These are phyloP conservation scores for Pachycephus smyrnensis DNA, from an alignment of 2,888 invertebrate species.

Conservation along the genomic window DNA sequence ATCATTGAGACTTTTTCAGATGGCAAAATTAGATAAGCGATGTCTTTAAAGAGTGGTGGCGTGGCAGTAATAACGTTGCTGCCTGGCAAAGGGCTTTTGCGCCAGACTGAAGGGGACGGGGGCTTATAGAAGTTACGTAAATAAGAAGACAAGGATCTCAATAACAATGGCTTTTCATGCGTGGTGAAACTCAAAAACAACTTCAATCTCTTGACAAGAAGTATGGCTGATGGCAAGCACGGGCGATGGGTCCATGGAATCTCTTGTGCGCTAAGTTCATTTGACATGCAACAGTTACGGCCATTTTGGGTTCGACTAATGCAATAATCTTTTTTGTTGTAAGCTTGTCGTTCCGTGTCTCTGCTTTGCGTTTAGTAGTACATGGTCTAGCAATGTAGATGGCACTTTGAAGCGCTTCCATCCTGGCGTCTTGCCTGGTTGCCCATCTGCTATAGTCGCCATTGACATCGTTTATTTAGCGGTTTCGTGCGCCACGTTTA, in stretches of 20 bases:
- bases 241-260: not conserved
- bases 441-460: not conserved
- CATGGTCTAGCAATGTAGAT: not conserved
- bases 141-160: not conserved
- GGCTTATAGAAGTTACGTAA: too few relatives aligned
- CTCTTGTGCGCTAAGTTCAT: not conserved
- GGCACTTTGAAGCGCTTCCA: not conserved
- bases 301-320: not conserved
- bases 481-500: not conserved
- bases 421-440: not conserved
- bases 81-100: not conserved
- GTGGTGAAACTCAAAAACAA: not conserved
- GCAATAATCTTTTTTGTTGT: not conserved
- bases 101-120: too few relatives aligned
- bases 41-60: too few relatives aligned
- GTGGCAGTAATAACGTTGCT: not conserved
- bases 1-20: not conserved
- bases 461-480: not conserved
- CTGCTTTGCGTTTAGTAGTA: not conserved
- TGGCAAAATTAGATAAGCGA: not conserved
- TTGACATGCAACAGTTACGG: not conserved
- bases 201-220: not conserved
- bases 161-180: not conserved
- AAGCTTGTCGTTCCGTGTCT: not conserved
- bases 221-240: too few relatives aligned